Evolutionary conservation across 2,888 invertebrate genomes (phyloP).

Genomic region (Elmis aenea): DNA sequence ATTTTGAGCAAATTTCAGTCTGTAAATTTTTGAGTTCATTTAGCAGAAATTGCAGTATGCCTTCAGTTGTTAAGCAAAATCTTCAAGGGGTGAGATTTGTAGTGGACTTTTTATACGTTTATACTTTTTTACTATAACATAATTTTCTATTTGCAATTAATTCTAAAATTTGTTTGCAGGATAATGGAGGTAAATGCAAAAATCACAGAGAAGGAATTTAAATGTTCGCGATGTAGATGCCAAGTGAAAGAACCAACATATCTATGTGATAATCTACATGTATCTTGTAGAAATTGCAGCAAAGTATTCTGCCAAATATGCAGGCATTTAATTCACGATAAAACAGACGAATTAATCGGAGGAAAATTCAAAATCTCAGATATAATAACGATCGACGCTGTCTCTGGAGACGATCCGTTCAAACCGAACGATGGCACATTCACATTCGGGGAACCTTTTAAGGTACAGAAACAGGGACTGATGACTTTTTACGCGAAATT

Average conservation of each 20-base stretch:
- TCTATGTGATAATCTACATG: constrained; percentile 6
- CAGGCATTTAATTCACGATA: constrained; percentile 5
- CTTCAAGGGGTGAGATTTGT: too few relatives aligned
- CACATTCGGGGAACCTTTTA: constrained; percentile 4
- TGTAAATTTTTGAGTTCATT: too few relatives aligned
- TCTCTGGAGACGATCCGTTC: constrained; percentile 2
- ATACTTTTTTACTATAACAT: too few relatives aligned
- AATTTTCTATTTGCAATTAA: too few relatives aligned
- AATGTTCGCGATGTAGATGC: constrained; percentile 7
- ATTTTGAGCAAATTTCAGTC: too few relatives aligned
- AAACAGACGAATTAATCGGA: not conserved
- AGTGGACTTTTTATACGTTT: too few relatives aligned
- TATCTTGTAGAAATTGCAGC: constrained; percentile 8
- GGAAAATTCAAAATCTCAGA: not conserved
- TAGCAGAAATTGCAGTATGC: too few relatives aligned
- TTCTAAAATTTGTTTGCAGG: too few relatives aligned
- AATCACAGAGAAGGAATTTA: too few relatives aligned
- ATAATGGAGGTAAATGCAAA: too few relatives aligned
- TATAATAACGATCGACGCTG: too few relatives aligned
- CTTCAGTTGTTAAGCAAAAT: too few relatives aligned
- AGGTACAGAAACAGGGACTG: constrained; percentile 5
- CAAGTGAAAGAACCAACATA: constrained; percentile 2
- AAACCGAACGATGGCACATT: constrained; percentile 7
- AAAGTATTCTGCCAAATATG: constrained; percentile 10
- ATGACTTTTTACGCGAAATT: constrained; percentile 3